Conservation (phyloP, 2,113 vertebrate species). For the Lathamus discolor region DNA sequence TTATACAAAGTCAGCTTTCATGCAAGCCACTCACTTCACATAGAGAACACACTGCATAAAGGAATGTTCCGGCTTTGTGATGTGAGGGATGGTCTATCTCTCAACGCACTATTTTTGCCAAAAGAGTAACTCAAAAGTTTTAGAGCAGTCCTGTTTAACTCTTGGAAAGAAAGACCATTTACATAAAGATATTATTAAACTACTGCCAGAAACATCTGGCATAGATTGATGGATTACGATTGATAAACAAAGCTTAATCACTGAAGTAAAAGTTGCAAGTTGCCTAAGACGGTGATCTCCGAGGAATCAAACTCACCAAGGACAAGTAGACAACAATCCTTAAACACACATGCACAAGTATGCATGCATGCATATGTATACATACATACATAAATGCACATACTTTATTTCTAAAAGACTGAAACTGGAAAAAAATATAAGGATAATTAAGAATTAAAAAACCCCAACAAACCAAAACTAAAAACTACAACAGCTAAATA, state of each 20-base stretch:
- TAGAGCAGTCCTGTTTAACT: neutral
- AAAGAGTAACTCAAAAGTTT: neutral
- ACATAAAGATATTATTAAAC: neutral
- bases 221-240: neutral
- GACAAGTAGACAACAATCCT: neutral
- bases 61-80: neutral
- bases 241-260: neutral
- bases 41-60: neutral
- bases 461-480: neutral
- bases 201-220: constrained; percentile 20
- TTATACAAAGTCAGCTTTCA: neutral
- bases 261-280: neutral
- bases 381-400: neutral
- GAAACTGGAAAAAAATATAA: neutral
- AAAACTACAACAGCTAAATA: neutral
- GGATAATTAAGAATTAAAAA: neutral
- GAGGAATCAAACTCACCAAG: neutral
- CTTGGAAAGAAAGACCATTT: neutral
- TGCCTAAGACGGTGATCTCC: neutral
- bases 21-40: neutral
- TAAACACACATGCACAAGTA: neutral
- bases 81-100: neutral
- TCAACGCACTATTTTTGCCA: neutral
- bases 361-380: neutral
- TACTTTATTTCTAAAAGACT: neutral